Conservation (phyloP, 2,888 invertebrate genomes). For the Panzeria rudis region DNA sequence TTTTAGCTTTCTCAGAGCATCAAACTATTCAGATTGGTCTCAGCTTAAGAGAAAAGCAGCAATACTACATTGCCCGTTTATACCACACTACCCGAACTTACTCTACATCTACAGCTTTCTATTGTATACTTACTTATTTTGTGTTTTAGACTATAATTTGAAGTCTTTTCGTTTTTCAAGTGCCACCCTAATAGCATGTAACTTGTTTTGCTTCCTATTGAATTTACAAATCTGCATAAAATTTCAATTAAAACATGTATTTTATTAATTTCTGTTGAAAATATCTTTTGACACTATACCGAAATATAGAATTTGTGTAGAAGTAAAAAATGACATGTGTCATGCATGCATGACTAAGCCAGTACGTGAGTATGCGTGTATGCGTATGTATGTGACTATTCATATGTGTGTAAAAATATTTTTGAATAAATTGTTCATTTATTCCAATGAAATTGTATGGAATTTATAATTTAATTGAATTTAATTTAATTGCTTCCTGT, state of each 20-base stretch:
- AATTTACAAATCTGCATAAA: background rate
- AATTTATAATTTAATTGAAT: constrained; percentile 39
- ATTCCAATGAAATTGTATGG: constrained; percentile 27
- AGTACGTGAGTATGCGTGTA: background rate
- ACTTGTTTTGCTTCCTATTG: background rate
- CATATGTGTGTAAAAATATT: background rate
- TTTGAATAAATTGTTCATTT: constrained; percentile 22
- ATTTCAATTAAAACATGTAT: constrained; percentile 14
- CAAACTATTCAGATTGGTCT: no score
- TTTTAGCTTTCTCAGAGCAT: no score
- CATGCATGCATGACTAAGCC: background rate
- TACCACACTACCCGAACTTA: no score
- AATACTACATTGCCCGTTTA: no score
- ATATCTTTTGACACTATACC: background rate
- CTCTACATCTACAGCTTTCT: no score
- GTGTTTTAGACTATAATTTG: no score
- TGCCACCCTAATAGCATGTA: background rate
- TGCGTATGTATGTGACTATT: background rate
- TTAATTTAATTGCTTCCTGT: constrained; percentile 22
- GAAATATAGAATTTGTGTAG: background rate
- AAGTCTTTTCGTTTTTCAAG: no score
- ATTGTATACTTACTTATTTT: no score
- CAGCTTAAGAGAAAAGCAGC: no score
- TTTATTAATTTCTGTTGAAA: background rate
- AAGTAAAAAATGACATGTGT: constrained; percentile 14